Conservation (phyloP, 1,140 invertebrate species). For the Lepeophtheirus salmonis region DNA sequence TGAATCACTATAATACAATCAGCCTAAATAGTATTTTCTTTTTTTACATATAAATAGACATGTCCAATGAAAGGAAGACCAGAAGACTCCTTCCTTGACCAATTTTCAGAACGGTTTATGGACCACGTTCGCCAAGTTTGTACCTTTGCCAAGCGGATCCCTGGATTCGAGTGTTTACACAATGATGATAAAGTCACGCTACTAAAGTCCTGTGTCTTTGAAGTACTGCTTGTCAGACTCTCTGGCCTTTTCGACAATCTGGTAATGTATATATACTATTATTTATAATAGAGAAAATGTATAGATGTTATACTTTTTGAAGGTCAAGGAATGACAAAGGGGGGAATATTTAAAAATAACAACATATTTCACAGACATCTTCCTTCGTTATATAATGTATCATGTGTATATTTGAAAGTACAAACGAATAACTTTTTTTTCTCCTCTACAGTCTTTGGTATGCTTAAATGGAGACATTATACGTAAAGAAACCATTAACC, state of each 20-base stretch:
- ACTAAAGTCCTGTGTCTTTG: slow-evolving; percentile 87
- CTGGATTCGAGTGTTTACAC: slow-evolving; percentile 77
- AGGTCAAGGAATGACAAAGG: no score
- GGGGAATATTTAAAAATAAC: no score
- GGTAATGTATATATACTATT: no score
- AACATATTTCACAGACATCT: no score
- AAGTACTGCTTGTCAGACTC: slow-evolving; percentile 71
- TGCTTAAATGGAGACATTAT: slow-evolving; percentile 78
- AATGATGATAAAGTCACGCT: slow-evolving; percentile 93
- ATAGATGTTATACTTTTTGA: no score
- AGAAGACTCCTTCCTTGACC: slow-evolving; percentile 26
- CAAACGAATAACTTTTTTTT: slow-evolving; percentile 6
- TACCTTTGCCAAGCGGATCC: slow-evolving; percentile 92
- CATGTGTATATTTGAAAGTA: no score
- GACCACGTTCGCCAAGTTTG: slow-evolving; percentile 40
- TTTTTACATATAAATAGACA: no score
- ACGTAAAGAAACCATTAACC: slow-evolving; percentile 68
- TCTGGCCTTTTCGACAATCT: slow-evolving; percentile 70
- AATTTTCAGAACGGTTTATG: slow-evolving; percentile 17
- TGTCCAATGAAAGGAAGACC: slow-evolving; percentile 80
- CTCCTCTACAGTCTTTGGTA: slow-evolving; percentile 69
- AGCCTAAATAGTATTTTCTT: no score
- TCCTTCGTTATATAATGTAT: no score
- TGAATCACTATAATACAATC: no score
- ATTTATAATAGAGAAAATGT: no score